phyloP scores from a whole-genome alignment of 2,113 vertebrate genomes.

The Fulica atra region DNA sequence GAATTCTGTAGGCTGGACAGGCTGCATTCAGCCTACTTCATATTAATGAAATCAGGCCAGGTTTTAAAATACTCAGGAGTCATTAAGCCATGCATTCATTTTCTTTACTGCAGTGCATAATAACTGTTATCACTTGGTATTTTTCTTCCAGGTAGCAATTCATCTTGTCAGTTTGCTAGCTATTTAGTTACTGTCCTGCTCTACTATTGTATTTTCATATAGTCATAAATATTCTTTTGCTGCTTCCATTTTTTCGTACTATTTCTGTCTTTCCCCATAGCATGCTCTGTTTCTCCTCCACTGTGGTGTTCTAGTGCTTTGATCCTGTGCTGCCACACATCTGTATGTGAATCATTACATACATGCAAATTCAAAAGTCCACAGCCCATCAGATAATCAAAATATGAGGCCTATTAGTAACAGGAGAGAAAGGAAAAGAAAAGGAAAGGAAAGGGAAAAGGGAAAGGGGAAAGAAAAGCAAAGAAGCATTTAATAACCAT shows the following conservation, averaged over 20 bases:
- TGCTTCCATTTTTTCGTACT: not conserved
- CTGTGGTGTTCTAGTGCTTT: not conserved
- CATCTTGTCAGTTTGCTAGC: not conserved
- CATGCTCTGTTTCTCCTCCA: not conserved
- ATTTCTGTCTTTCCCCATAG: not conserved
- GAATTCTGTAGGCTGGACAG: not conserved
- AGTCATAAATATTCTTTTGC: not conserved
- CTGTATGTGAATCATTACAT: not conserved
- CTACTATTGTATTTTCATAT: not conserved
- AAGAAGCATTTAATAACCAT: not conserved
- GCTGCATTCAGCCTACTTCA: not conserved
- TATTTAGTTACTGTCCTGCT: not conserved
- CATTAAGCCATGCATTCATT: not conserved
- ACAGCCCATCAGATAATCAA: not conserved
- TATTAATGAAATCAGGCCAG: not conserved
- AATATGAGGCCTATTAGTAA: not conserved
- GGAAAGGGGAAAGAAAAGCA: not conserved
- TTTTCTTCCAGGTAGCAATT: not conserved
- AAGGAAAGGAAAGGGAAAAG: no score
- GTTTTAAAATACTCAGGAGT: not conserved
- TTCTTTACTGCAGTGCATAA: not conserved
- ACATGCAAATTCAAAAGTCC: not conserved
- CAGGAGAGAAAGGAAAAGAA: not conserved
- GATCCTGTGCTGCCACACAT: fast-evolving
- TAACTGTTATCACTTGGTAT: not conserved